A percentile compares a stretch with the other conserved stretches of the same genome.
phyloP scores from a whole-genome alignment of 2,888 invertebrate genomes.

The Gymnocheta viridis region DNA sequence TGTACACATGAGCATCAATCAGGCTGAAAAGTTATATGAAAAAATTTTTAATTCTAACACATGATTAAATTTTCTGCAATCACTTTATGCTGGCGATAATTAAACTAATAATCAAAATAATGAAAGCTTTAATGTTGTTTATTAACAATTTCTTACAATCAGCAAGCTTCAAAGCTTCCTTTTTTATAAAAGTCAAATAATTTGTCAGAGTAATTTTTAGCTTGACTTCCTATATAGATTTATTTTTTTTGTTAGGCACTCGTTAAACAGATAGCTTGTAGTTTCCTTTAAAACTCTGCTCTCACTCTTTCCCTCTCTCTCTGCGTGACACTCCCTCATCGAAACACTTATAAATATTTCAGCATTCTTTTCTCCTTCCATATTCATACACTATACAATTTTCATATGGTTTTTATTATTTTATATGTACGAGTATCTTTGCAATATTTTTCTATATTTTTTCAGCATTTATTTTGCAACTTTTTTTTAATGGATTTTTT shows the following conservation, averaged over 20 bases:
- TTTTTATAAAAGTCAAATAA: background rate
- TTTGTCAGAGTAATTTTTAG: background rate
- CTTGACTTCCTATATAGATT: background rate
- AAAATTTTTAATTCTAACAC: too few relatives aligned
- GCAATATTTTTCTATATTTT: constrained; percentile 31
- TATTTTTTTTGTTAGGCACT: constrained; percentile 26
- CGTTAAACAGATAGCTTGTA: constrained; percentile 58
- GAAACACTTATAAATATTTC: constrained; percentile 35
- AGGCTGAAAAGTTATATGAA: background rate
- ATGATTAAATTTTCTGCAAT: too few relatives aligned
- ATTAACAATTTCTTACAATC: too few relatives aligned
- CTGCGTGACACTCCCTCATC: too few relatives aligned
- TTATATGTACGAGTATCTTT: constrained; percentile 22
- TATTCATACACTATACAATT: constrained; percentile 56
- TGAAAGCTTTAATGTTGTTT: too few relatives aligned
- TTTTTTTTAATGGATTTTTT: constrained; percentile 16
- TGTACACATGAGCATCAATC: background rate
- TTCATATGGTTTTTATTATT: constrained; percentile 57
- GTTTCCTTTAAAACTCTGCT: constrained; percentile 13
- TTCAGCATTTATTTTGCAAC: constrained; percentile 13
- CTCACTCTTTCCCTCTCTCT: background rate
- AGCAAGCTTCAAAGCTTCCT: too few relatives aligned
- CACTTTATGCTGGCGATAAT: background rate
- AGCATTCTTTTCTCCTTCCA: constrained; percentile 34
- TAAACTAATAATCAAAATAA: background rate